Percentiles rank a stretch among this genome's conserved stretches.
These are phyloP conservation scores for Melanargia galathea DNA, from an alignment of 2,888 invertebrate genomes.

Conservation along the genomic window DNA sequence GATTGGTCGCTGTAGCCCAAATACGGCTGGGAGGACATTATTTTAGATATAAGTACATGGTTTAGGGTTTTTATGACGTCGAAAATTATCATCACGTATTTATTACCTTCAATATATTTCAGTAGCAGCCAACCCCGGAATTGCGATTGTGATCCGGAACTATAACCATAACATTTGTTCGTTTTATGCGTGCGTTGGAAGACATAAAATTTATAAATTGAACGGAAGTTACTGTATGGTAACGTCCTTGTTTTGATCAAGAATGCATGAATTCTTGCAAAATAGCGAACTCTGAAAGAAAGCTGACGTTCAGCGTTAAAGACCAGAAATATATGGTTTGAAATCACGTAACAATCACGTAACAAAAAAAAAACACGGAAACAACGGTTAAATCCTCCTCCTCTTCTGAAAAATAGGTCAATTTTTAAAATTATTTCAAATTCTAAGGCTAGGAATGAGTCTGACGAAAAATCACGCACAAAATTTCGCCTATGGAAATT, in stretches of 20 bases:
- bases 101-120: slow-evolving; percentile 3
- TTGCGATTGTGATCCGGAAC: slow-evolving; percentile 13
- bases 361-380: background rate
- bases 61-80: background rate
- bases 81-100: background rate
- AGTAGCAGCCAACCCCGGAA: background rate
- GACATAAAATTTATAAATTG: slow-evolving; percentile 17
- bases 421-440: too few species aligned
- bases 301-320: background rate
- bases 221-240: slow-evolving; percentile 17
- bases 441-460: too few species aligned
- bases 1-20: too few species aligned
- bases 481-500: too few species aligned
- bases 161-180: slow-evolving; percentile 11
- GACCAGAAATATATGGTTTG: background rate
- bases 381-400: too few species aligned
- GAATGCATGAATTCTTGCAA: background rate
- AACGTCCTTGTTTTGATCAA: slow-evolving; percentile 16
- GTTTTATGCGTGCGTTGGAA: slow-evolving; percentile 8
- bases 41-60: too few species aligned
- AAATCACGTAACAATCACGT: background rate
- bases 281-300: background rate
- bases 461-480: too few species aligned
- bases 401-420: too few species aligned
- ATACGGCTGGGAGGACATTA: background rate